Evolutionary conservation across 2,888 invertebrate genomes (phyloP).

Genomic region (Tinea trinotella): DNA sequence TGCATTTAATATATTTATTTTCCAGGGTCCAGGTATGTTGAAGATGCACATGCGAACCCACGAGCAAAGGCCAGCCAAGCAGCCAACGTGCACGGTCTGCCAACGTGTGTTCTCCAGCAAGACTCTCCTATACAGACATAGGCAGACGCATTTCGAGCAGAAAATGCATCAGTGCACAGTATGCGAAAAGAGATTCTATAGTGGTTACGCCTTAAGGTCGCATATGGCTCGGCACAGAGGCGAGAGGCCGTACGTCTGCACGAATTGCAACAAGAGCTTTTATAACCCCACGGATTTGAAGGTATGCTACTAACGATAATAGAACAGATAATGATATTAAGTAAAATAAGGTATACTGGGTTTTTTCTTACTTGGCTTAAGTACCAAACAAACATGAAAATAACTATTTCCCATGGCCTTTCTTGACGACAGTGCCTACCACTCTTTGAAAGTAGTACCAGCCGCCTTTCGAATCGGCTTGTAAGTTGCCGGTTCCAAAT

Average conservation of each 20-base stretch:
- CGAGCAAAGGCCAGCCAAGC: constrained; percentile 69
- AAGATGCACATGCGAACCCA: constrained; percentile 79
- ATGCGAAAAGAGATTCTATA: constrained; percentile 65
- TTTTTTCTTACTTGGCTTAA: too few relatives aligned
- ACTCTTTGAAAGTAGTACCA: too few relatives aligned
- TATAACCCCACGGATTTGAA: constrained; percentile 73
- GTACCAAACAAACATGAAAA: too few relatives aligned
- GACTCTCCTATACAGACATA: constrained; percentile 73
- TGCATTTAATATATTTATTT: neutral
- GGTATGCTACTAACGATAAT: constrained; percentile 35
- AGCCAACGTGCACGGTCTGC: constrained; percentile 75
- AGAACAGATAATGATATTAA: neutral
- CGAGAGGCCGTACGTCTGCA: constrained; percentile 68
- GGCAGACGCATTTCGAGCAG: constrained; percentile 75
- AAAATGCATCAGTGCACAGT: constrained; percentile 63
- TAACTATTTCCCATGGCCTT: neutral
- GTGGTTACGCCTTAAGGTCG: constrained; percentile 62
- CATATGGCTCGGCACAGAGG: constrained; percentile 67
- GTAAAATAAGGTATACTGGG: too few relatives aligned
- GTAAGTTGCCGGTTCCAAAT: too few relatives aligned
- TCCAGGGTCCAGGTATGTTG: constrained; percentile 74
- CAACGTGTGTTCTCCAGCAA: constrained; percentile 73
- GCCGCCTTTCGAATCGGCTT: too few relatives aligned
- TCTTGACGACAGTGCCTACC: neutral
- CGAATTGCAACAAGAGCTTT: constrained; percentile 71